phyloP scores from a whole-genome alignment of 2,888 invertebrate species.

The Salticus scenicus region DNA sequence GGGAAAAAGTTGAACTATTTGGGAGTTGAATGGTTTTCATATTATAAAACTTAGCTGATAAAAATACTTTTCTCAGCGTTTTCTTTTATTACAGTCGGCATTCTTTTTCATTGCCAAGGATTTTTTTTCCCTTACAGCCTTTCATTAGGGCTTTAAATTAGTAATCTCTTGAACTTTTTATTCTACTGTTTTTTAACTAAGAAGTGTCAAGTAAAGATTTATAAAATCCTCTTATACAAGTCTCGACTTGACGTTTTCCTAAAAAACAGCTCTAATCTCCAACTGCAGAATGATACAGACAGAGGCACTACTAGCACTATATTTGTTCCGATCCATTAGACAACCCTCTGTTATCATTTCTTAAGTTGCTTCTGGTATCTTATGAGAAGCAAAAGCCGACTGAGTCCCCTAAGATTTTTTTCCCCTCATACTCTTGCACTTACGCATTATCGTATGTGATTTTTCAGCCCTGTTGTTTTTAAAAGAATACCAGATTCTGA shows the following conservation, averaged over 20 bases:
- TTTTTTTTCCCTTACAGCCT: too few species aligned
- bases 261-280: neutral
- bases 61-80: too few species aligned
- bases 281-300: neutral
- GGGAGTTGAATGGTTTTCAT: too few species aligned
- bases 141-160: neutral
- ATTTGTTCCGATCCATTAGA: conserved; percentile 1
- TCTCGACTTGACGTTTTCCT: neutral
- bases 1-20: too few species aligned
- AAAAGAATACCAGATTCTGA: neutral
- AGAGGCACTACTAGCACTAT: neutral
- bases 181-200: neutral
- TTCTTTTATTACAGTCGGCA: too few species aligned
- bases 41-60: too few species aligned
- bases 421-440: neutral
- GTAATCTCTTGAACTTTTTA: neutral
- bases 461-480: neutral
- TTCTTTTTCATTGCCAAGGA: too few species aligned
- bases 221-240: neutral
- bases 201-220: neutral
- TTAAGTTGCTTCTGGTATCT: neutral
- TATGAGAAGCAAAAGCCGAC: neutral
- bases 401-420: neutral
- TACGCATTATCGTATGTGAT: neutral
- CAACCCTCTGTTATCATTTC: neutral